Base-by-base conservation (phyloP, 2,888 invertebrate species). In the Unio pictorum region DNA sequence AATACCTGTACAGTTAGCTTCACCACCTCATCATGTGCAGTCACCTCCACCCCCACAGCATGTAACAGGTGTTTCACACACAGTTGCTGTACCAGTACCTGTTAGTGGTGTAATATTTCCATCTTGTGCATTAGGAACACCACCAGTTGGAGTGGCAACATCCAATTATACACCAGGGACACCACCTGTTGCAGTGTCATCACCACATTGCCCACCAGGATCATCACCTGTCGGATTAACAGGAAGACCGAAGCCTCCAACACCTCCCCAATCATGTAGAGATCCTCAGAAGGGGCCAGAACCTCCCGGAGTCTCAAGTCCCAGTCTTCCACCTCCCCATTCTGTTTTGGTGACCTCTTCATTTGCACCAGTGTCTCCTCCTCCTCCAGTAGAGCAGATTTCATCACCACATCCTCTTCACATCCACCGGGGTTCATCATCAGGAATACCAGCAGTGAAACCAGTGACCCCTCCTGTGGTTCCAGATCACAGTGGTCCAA, bases 381-480 rank as follows among this genome's bases (percentile, higher is more conserved):
- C 78, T 30, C 69, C 69, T 34, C 64, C 63, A 30, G 56, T 54
- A n/a, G 63, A 63, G 57, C 56, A 62, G 23, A 61, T 61, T 54
- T 66, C 69, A 34, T 64, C 67, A 20, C 68, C 63, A 26, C 68
- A 64, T 45, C 68, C 68, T 26, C 60, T 60, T 23, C 58, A 64
- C 55, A 60, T 64, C 60, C 73, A 76, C 62, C 68, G 76, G 61
- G 64, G 62, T 30, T 68, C 45, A 45, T 45, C 45, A 45, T 45
- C 45, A 45, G 45, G 45, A 45, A 45, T 45, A 45, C 71, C 57
- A 57, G 68, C 45, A 55, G 63, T 75, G 0, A 75, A 69, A 65
- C 69, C 76, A 60, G 72, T 74, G n/a, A 67, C 80, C 55, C 74
- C 81, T 54, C 79, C 79, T 7, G 54, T 72, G 20, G 69, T 69